Percentiles rank a stretch among this genome's conserved stretches.
These are phyloP conservation scores for Epinotia demarniana DNA, from an alignment of 2,888 invertebrate species.

Conservation along the genomic window DNA sequence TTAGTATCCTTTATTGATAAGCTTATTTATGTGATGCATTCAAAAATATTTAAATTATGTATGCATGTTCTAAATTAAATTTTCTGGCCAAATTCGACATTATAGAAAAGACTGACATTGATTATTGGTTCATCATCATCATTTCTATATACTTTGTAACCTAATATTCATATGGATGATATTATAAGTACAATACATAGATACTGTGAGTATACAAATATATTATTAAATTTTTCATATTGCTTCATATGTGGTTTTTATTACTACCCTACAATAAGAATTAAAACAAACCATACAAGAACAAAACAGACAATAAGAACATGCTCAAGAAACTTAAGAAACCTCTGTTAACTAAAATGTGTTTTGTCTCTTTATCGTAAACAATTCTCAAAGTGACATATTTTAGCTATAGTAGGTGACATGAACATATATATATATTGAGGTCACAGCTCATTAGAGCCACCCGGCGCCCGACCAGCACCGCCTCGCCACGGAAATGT, in stretches of 20 bases:
- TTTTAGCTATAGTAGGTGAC: no score
- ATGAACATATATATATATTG: no score
- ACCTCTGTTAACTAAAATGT: no score
- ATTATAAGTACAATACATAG: constrained; percentile 78
- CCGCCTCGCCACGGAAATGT: no score
- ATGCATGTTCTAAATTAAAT: constrained; percentile 44
- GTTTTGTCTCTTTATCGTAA: no score
- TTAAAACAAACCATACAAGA: background rate
- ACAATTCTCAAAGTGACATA: no score
- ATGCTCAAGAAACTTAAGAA: no score
- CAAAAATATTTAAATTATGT: constrained; percentile 41
- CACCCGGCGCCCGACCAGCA: no score
- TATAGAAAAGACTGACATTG: constrained; percentile 64
- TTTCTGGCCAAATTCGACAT: constrained; percentile 52
- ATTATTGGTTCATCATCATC: constrained; percentile 58
- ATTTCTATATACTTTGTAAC: constrained; percentile 37
- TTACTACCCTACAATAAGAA: constrained; percentile 40
- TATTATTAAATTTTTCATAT: constrained; percentile 75
- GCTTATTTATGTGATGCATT: constrained; percentile 50
- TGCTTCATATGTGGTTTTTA: constrained; percentile 66
- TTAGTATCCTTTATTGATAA: constrained; percentile 49
- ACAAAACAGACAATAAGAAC: background rate
- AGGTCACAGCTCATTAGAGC: no score
- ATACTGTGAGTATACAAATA: constrained; percentile 76
- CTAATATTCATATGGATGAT: constrained; percentile 49